A percentile compares a stretch with the other conserved stretches of the same genome.
Evolutionary conservation across 2,888 invertebrate species (phyloP).

Genomic region (Gonocerus acuteangulatus): DNA sequence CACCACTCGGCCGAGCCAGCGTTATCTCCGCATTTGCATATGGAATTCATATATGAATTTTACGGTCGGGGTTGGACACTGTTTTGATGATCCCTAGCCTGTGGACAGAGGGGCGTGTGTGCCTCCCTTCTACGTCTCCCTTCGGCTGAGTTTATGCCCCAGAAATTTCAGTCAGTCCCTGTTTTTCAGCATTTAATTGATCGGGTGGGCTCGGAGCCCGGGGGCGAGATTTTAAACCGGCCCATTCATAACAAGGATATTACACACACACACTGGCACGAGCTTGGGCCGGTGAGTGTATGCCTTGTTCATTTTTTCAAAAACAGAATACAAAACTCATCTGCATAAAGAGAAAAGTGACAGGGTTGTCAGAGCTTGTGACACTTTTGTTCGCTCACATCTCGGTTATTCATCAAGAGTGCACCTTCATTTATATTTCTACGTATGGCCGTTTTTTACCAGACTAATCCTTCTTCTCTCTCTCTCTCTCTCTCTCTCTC

Average conservation of each 20-base stretch:
- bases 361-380: slow-evolving; percentile 2
- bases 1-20: neutral
- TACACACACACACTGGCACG: neutral
- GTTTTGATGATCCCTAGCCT: slow-evolving; percentile 22
- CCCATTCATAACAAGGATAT: slow-evolving; percentile 19
- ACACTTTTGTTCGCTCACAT: slow-evolving; percentile 20
- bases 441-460: neutral
- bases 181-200: slow-evolving; percentile 22
- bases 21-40: slow-evolving; percentile 32
- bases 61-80: slow-evolving; percentile 24
- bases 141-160: slow-evolving; percentile 3
- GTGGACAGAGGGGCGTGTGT: neutral
- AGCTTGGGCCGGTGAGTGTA: neutral
- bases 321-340: slow-evolving; percentile 20
- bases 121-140: neutral
- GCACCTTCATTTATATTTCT: slow-evolving; percentile 15
- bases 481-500: neutral
- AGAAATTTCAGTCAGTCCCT: slow-evolving; percentile 19
- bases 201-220: neutral
- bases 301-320: slow-evolving; percentile 1
- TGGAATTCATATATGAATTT: slow-evolving; percentile 33
- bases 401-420: slow-evolving; percentile 18
- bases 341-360: slow-evolving; percentile 25
- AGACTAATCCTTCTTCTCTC: neutral
- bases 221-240: slow-evolving; percentile 9